phyloP scores from a whole-genome alignment of 2,113 vertebrate genomes.

The Brachirus orientalis region DNA sequence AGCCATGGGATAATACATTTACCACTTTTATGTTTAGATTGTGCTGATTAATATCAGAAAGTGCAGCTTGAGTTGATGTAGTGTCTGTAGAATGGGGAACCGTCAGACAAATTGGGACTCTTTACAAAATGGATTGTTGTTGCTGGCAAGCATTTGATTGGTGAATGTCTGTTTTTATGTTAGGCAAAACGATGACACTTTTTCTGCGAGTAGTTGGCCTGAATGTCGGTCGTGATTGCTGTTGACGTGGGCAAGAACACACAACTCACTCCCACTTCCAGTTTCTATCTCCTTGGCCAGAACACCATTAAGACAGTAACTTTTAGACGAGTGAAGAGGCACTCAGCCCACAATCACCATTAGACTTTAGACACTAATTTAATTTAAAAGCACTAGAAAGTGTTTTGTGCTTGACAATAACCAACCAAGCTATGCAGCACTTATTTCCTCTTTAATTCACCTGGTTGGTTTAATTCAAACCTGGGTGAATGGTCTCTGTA shows the following conservation, averaged over 20 bases:
- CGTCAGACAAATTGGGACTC: background rate
- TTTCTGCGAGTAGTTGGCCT: background rate
- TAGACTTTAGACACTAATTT: conserved; percentile 2
- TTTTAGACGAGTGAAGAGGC: conserved; percentile 22
- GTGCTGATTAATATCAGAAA: background rate
- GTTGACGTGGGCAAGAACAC: conserved; percentile 5
- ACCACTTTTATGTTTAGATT: background rate
- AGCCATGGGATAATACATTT: background rate
- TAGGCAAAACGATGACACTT: background rate
- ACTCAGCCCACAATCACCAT: conserved; percentile 30
- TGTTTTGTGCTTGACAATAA: conserved; percentile 16
- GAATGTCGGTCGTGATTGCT: conserved; percentile 17
- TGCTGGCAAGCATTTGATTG: background rate
- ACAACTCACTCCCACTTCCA: conserved; percentile 26
- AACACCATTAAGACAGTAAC: background rate
- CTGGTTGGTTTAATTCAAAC: conserved; percentile 2
- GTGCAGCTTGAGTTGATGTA: too few species aligned
- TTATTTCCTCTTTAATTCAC: background rate
- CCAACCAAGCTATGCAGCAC: conserved; percentile 8
- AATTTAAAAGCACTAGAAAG: conserved; percentile 10
- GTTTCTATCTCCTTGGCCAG: conserved; percentile 14
- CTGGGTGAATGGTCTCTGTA: background rate
- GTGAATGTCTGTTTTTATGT: background rate
- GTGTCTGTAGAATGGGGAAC: background rate
- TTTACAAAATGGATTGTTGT: background rate